Base-by-base conservation (phyloP, 2,797 vertebrate genomes). In the Sarcophilus harrisii region DNA sequence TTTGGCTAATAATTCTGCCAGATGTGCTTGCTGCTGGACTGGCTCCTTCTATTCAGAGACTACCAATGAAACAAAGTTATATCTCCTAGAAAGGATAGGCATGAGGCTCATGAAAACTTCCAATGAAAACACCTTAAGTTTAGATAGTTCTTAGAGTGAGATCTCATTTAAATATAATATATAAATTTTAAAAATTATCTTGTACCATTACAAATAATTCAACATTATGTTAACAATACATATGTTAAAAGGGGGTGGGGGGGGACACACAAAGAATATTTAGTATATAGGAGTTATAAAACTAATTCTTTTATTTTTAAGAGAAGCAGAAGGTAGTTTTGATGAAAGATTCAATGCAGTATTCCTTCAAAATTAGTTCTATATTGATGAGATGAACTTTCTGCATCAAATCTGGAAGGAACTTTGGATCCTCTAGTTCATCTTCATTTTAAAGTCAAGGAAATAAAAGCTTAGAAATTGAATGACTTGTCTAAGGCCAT, bases 81-180 rank as follows among this genome's bases (percentile, higher is more conserved):
- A 94, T 94, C 95, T 94, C 81, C 93, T 87, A 92, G 93, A 91
- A 96, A 91, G 57, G 96, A 96, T 0, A 29, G 21, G 38, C 92
- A 97, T 29, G n/a, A 98, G 55, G 12, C 30, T 96, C 92, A 87
- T 94, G 94, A 93, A 97, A 96, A 29, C 49, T 96, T 73, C 91
- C 28, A 57, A 3, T 1, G 0, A 97, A 54, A 52, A 93, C 32
- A 94, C 89, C 27, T 94, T 94, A 96, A 96, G 90, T 28, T 87
- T 32, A 55, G 18, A 62, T 0, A 90, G 18, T 21, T 81, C 91
- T 60, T 93, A 94, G 87, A 97, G 92, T 4, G 49, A 66, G 93
- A 97, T 9, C 4, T 29, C 57, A 92, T 29, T 90, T 92, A 95
- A 92, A 92, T 81, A 97, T 95, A 94, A 95, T 11, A 49, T 27